Evolutionary conservation across 2,113 vertebrate genomes (phyloP).

Genomic region (Pungitius pungitius): DNA sequence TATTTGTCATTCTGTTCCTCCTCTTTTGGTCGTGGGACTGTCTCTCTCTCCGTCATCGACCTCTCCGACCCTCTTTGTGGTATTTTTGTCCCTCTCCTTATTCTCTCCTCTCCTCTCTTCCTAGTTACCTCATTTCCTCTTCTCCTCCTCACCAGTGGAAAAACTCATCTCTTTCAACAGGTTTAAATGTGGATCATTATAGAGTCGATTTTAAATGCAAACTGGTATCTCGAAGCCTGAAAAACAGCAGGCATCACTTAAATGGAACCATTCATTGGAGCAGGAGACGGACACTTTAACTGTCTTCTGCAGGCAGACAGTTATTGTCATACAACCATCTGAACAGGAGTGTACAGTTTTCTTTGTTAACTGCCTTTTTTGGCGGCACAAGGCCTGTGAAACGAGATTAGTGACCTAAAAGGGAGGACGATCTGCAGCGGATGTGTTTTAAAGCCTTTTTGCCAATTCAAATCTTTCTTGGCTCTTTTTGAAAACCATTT

Average conservation of each 20-base stretch:
- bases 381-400: neutral
- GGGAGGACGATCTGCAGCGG: neutral
- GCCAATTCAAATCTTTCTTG: neutral
- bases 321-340: slow-evolving; percentile 1
- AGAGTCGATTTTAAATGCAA: neutral
- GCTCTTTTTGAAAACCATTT: neutral
- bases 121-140: neutral
- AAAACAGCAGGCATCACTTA: neutral
- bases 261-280: neutral
- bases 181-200: neutral
- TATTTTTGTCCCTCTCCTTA: neutral
- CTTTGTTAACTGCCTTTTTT: neutral
- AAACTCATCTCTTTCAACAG: neutral
- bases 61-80: neutral
- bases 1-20: neutral
- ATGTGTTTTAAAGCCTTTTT: neutral
- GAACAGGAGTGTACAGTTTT: neutral
- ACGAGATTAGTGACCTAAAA: slow-evolving; percentile 10
- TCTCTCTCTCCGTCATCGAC: neutral
- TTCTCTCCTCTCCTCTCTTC: neutral
- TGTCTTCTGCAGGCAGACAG: neutral
- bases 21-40: neutral
- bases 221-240: neutral
- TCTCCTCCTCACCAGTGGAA: neutral
- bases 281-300: neutral